These are phyloP conservation scores for Drosophila kurseongensis DNA, from an alignment of 1,140 invertebrate species.

Conservation along the genomic window DNA sequence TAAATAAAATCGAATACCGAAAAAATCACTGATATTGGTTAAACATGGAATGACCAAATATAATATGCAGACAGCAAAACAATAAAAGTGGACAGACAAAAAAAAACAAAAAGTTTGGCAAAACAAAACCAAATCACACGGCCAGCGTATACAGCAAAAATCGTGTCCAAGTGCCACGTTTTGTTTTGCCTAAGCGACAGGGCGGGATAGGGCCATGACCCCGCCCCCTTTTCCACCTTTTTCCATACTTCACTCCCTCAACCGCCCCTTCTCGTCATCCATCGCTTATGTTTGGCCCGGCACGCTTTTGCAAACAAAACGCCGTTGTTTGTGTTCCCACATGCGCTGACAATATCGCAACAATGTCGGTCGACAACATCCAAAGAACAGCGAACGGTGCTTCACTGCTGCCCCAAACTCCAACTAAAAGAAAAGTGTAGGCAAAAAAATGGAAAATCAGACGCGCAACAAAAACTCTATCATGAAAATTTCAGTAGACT, in stretches of 20 bases:
- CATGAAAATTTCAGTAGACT: conserved; percentile 40
- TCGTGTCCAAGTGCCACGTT: conserved; percentile 76
- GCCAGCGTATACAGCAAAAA: conserved; percentile 33
- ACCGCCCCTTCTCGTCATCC: neutral
- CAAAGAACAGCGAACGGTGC: conserved; percentile 52
- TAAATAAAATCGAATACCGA: conserved; percentile 70
- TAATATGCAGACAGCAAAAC: conserved; percentile 76
- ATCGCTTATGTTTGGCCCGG: conserved; percentile 38
- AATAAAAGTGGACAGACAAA: conserved; percentile 66
- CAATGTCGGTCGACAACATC: conserved; percentile 58
- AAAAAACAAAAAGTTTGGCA: conserved; percentile 28
- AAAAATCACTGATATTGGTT: conserved; percentile 64
- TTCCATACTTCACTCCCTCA: conserved; percentile 1
- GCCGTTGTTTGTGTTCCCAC: conserved; percentile 59
- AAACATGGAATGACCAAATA: conserved; percentile 79
- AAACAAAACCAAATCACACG: conserved; percentile 14
- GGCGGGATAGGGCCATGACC: conserved; percentile 65
- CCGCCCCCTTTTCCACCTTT: conserved; percentile 21
- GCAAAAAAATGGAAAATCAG: conserved; percentile 42
- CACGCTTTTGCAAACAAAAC: conserved; percentile 68
- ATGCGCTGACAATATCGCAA: conserved; percentile 77
- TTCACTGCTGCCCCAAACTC: conserved; percentile 15
- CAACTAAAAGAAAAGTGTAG: conserved; percentile 15
- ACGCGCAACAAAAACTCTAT: conserved; percentile 45
- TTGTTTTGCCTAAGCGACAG: conserved; percentile 66